Base-by-base conservation (phyloP, 2,888 invertebrate species). In the Lycia hirtaria region DNA sequence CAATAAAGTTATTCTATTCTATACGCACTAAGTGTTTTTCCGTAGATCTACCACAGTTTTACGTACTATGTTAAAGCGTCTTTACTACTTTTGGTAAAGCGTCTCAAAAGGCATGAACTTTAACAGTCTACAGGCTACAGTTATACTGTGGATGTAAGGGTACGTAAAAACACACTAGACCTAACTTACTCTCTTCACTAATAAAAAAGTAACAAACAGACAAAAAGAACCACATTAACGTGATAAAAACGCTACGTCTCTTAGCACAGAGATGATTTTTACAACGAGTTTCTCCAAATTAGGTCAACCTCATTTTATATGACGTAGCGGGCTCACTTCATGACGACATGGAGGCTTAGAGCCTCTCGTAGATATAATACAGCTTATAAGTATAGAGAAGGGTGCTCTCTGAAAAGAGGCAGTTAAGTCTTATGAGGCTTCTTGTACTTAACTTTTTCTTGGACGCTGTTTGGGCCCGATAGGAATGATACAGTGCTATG, bases 231-330 rank as follows among this genome's bases (percentile, higher is more conserved):
- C 19, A 38, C 3, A 19, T 9, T 37, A 37, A 19, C 19, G 22
- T 20, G 17, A n/a, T 19, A 28, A 43, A 54, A 55, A 56, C 17
- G 56, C 47, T 51, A 41, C 30, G 51, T 24, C n/a, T 49, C 51
- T 38, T 60, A 48, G 37, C 57, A 60, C 54, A 37, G 57, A 62
- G 49, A 68, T 65, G 56, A 64, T 72, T 72, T 71, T 68, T 68
- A 57, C 68, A 69, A 69, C 65, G 64, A 71, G 64, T 58, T 60
- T 59, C 57, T 65, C 55, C 40, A 59, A 76, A 76, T 73, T 72
- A 69, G 72, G 73, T 72, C 73, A 59, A 45, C 48, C 64, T 67
- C 62, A 64, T 69, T n/a, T 69, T 69, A 61, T 61, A 56, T 59
- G 62, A 68, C 57, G 55, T 64, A 66, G 64, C 51, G 58, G 64